Base-by-base conservation (phyloP, 1,140 invertebrate species). In the Periplaneta americana region DNA sequence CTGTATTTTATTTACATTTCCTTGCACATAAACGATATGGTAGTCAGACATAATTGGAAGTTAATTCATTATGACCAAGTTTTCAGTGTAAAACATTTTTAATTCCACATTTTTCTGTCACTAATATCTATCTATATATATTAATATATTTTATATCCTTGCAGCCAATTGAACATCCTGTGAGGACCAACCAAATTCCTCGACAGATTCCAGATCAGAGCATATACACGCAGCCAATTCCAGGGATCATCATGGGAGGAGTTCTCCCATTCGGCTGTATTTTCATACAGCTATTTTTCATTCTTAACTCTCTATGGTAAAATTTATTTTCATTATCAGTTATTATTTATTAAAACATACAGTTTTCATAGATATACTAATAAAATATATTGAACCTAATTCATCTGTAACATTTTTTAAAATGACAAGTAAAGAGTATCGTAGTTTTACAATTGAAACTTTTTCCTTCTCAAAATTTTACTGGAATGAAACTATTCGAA, bases 241-340 rank as follows among this genome's bases (percentile, higher is more conserved):
- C 95, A 33, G 95, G 95, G 33, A 97, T 99, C 82, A 90, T 99
- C 35, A 99, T 99, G 98, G 98, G 98, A 37, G 98, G 98, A 57
- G 97, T 99, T 75, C 89, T 99, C 83, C 98, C 98, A 10, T 99
- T 99, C 89, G 98, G 98, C 66, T 99, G 98, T 88, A 99, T 99
- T 87, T 99, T 99, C 87, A 99, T 99, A 85, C 98, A 99, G 87
- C 92, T 99, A 22, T 99, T 99, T 91, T 99, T 99, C 87, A 99
- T 99, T 83, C 91, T 99, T 22, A 99, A 99, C 89, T 99, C 98
- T 35, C 94, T 99, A 76, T 99, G 98, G 98, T 94, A 88, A 86
- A 88, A 84, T 39, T 34, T 39, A n/a, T n/a, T n/a, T n/a, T n/a
- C n/a, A n/a, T n/a, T n/a, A n/a, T n/a, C 37, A 15, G 37, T 39